Base-by-base conservation (phyloP, 2,888 invertebrate species). In the Drosophila pseudotakahashii region DNA sequence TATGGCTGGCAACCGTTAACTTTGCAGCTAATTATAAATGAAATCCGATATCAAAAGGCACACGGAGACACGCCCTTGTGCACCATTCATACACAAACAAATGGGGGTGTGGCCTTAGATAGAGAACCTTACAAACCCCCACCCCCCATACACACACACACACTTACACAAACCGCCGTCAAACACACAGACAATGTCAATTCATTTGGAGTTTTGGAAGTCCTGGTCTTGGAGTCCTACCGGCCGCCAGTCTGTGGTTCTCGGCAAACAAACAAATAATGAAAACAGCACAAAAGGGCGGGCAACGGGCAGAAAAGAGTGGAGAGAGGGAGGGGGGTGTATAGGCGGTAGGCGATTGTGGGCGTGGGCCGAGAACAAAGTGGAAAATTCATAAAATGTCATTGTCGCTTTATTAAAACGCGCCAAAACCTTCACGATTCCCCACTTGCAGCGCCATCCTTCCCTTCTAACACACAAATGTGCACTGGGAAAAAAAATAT, bases 301-400 rank as follows among this genome's bases (percentile, higher is more conserved):
- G 34, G 26, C 7, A 23, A n/a, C 10, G 23, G 67, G 30, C 48
- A 52, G 9, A n/a, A n/a, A 14, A 7, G 7, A n/a, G 7, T 5
- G 9, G 19, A 32, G 7, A 7, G 9, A 13, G 37, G 44, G 19
- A 32, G 10, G 6, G 13, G 11, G 19, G n/a, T n/a, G n/a, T 19
- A 2, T 19, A 2, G 19, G n/a, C 30, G 19, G 36, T 2, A 7
- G 7, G 39, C 34, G 41, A 41, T 58, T 51, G 52, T 39, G 53
- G 68, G 57, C 67, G 58, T 59, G 73, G 59, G 57, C 58, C 81
- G 70, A 74, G 79, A 84, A 82, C 85, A 82, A 82, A 82, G 82
- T 87, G 88, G 86, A 88, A 83, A 83, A 83, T 83, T 83, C 82
- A 83, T 83, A 83, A 83, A 83, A 83, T 85, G 82, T 88, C 88